Evolutionary conservation across 2,113 vertebrate genomes (phyloP).

Genomic region (Pristiophorus japonicus): DNA sequence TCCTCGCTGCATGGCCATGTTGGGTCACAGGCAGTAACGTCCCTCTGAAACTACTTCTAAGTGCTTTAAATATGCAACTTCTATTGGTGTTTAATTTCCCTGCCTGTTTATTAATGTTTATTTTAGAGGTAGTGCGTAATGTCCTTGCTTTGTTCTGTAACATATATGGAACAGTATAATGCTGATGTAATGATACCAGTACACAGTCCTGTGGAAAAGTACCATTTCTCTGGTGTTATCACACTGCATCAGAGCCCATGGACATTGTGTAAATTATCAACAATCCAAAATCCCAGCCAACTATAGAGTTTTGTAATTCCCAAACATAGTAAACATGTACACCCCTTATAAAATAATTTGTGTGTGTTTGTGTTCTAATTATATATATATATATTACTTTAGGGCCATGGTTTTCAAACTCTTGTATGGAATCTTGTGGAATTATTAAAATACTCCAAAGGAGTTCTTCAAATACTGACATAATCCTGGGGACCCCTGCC

Average conservation of each 20-base stretch:
- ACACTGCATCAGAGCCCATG: background rate
- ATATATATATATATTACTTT: background rate
- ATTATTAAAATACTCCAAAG: background rate
- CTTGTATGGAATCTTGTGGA: background rate
- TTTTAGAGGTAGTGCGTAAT: background rate
- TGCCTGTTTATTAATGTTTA: background rate
- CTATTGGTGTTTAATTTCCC: background rate
- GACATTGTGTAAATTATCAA: background rate
- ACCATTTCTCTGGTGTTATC: background rate
- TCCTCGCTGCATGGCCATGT: background rate
- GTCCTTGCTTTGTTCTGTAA: background rate
- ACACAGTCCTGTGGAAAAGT: background rate
- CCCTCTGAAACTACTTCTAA: background rate
- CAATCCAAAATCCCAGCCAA: background rate
- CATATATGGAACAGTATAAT: background rate
- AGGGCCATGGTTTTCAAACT: background rate
- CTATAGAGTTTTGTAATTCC: background rate
- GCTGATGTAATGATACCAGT: background rate
- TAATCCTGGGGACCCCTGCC: no score
- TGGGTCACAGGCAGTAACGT: background rate
- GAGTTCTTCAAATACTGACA: background rate
- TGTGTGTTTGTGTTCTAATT: no score
- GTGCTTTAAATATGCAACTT: background rate
- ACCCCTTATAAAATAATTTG: no score
- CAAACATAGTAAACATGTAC: background rate